Conservation (phyloP, 30 jellyfish, hydroid and myxozoan genomes). For the Pseudorhiza aurosa region DNA sequence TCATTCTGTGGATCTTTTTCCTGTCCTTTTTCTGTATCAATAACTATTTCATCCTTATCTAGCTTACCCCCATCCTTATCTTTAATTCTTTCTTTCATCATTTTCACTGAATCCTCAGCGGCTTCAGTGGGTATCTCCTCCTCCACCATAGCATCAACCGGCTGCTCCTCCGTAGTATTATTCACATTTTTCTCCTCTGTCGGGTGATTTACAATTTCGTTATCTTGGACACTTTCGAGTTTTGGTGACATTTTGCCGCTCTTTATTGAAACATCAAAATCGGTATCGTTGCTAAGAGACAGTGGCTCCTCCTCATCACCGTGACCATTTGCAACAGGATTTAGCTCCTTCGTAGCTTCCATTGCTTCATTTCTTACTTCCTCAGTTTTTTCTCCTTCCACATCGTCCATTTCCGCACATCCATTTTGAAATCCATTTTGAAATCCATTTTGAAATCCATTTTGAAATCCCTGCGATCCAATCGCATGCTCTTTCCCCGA, state of each 20-base stretch:
- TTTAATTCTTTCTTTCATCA: not conserved
- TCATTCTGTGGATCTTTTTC: not conserved
- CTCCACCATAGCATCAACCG: not conserved
- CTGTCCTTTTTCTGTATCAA: not conserved
- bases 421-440: too few relatives aligned
- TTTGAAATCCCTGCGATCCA: not conserved
- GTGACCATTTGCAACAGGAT: not conserved
- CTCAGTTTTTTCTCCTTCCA: too few relatives aligned
- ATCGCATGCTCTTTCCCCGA: too few relatives aligned
- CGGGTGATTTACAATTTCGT: not conserved
- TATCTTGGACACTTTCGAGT: not conserved
- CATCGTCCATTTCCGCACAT: too few relatives aligned
- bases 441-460: not conserved
- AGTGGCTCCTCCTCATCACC: not conserved
- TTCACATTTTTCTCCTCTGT: not conserved
- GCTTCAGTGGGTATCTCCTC: not conserved
- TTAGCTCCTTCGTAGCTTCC: conserved; percentile 3
- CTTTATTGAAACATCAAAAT: not conserved
- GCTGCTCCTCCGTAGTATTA: not conserved
- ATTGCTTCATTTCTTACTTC: too few relatives aligned
- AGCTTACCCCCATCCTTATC: conserved; percentile 29
- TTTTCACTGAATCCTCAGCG: not conserved
- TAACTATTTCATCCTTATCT: not conserved
- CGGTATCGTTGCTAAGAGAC: not conserved
- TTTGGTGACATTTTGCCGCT: not conserved